Percentiles rank a stretch among this genome's conserved stretches.
These are phyloP conservation scores for Smithornis capensis DNA, from an alignment of 2,113 vertebrate species.

Conservation along the genomic window DNA sequence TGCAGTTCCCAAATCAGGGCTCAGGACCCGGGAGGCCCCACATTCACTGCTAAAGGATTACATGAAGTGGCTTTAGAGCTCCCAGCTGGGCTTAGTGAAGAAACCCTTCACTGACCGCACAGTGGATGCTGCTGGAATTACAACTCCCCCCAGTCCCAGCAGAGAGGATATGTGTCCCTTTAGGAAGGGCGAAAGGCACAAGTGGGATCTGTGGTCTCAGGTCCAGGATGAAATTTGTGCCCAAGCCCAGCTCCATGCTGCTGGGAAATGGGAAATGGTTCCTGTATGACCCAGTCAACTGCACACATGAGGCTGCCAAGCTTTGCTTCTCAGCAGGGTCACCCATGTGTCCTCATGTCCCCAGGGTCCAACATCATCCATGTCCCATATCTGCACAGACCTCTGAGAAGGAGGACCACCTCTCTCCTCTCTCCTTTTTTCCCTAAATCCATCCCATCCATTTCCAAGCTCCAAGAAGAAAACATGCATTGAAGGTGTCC, in stretches of 20 bases:
- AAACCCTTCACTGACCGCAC: neutral
- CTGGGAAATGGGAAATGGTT: neutral
- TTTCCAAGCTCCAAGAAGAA: neutral
- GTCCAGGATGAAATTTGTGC: neutral
- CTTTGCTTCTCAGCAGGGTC: neutral
- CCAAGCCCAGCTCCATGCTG: neutral
- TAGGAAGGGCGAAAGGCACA: neutral
- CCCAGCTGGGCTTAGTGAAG: neutral
- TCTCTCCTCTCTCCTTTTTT: neutral
- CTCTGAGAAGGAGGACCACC: neutral
- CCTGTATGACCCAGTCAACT: neutral
- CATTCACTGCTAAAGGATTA: neutral
- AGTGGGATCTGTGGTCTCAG: neutral
- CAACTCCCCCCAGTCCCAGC: neutral
- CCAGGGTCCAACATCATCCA: neutral
- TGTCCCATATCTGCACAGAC: neutral
- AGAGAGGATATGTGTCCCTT: neutral
- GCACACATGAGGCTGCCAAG: neutral
- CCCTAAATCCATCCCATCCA: neutral
- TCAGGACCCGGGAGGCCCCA: neutral
- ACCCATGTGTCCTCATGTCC: neutral
- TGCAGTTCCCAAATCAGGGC: neutral
- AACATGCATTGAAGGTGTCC: fast-evolving
- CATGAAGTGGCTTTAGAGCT: neutral
- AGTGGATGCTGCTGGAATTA: neutral